Percentiles rank a stretch among this genome's conserved stretches.
Conservation (phyloP, 2,113 vertebrate genomes). For the Callipepla californica region DNA sequence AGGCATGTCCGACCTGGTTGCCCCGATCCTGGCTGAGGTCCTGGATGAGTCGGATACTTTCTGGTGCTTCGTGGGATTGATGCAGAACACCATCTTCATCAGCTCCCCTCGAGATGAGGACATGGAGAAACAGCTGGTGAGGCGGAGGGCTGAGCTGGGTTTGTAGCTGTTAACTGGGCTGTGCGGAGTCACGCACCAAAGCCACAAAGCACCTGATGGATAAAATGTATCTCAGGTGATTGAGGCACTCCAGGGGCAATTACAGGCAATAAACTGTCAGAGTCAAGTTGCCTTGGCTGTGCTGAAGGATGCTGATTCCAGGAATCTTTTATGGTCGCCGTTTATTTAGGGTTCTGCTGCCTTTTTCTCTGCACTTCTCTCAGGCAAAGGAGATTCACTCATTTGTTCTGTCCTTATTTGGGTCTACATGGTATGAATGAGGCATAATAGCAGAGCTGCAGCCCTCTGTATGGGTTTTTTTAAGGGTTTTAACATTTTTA, state of each 20-base stretch:
- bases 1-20: slow-evolving; percentile 97
- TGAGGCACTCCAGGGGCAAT: background rate
- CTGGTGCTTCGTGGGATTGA: slow-evolving; percentile 98
- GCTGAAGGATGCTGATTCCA: background rate
- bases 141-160: background rate
- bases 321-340: background rate
- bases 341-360: background rate
- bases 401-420: background rate
- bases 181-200: background rate
- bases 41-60: slow-evolving; percentile 96
- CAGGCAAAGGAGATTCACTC: background rate
- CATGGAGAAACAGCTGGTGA: slow-evolving; percentile 98
- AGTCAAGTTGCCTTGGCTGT: background rate
- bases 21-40: slow-evolving; percentile 93
- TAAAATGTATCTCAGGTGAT: background rate
- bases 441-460: background rate
- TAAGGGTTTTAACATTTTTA: background rate
- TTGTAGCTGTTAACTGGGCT: background rate
- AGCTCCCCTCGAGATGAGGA: slow-evolving; percentile 96
- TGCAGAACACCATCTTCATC: slow-evolving; percentile 98
- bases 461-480: background rate
- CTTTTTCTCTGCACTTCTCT: background rate
- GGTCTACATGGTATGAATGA: background rate
- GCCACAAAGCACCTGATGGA: background rate
- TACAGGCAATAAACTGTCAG: background rate